Percentiles rank a stretch among this genome's conserved stretches.
Evolutionary conservation across 2,113 vertebrate species (phyloP).

Genomic region (Microcebus murinus): DNA sequence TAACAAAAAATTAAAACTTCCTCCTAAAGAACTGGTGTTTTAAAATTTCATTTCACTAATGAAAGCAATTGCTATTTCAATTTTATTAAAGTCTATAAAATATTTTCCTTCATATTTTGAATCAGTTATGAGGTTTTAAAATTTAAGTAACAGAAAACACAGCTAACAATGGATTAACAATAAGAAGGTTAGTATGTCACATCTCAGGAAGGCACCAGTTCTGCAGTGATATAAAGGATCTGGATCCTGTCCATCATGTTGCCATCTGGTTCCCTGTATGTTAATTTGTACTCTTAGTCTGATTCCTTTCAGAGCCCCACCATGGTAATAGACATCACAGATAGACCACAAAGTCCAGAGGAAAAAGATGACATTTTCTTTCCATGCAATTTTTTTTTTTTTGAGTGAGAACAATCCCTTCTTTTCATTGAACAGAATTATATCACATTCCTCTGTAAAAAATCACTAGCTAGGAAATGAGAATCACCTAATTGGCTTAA

Average conservation of each 20-base stretch:
- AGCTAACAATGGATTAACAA: background rate
- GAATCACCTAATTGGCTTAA: background rate
- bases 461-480: background rate
- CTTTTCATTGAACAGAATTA: background rate
- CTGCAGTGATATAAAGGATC: background rate
- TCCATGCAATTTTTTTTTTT: background rate
- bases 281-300: background rate
- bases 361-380: background rate
- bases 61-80: background rate
- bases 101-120: background rate
- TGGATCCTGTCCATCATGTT: background rate
- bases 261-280: background rate
- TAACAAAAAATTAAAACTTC: conserved; percentile 6
- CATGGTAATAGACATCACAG: background rate
- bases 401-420: background rate
- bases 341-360: background rate
- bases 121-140: background rate
- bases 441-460: background rate
- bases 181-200: background rate
- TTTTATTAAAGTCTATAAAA: background rate
- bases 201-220: background rate
- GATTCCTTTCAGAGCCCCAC: background rate
- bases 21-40: background rate
- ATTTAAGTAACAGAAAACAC: background rate
- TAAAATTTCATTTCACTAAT: background rate